Evolutionary conservation across 2,888 invertebrate species (phyloP).

Genomic region (Drosophila monieri): DNA sequence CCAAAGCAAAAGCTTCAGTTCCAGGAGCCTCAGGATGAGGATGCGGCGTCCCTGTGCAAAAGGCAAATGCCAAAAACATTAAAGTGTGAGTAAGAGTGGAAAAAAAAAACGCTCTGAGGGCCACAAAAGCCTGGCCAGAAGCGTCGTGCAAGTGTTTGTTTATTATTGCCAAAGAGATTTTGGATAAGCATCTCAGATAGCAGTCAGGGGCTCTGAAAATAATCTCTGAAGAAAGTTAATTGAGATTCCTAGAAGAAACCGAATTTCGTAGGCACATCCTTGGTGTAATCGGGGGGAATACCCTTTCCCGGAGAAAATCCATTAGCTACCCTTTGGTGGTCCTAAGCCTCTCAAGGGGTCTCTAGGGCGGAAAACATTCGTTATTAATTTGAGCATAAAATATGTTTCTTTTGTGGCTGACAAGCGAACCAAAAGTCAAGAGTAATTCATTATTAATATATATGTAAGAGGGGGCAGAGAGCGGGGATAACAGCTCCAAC

Average conservation of each 20-base stretch:
- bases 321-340: not conserved
- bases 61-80: conserved; percentile 48
- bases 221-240: conserved; percentile 1
- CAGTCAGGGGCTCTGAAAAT: not conserved
- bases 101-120: conserved; percentile 8
- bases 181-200: conserved; percentile 11
- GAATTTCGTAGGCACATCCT: not conserved
- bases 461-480: conserved; percentile 35
- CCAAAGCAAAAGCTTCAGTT: conserved; percentile 12
- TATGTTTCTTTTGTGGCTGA: conserved; percentile 36
- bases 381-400: conserved; percentile 1
- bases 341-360: not conserved
- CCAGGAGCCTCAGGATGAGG: conserved; percentile 5
- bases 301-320: not conserved
- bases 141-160: conserved; percentile 10
- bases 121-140: conserved; percentile 8
- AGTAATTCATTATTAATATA: conserved; percentile 80
- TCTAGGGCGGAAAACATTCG: conserved; percentile 12
- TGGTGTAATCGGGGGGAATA: not conserved
- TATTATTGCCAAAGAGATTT: not conserved
- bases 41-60: conserved; percentile 17
- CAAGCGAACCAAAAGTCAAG: conserved; percentile 82
- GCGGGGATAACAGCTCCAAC: conserved; percentile 14
- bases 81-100: conserved; percentile 17
- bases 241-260: not conserved